These are phyloP conservation scores for Psylliodes chrysocephalus DNA, from an alignment of 2,888 invertebrate species.

Conservation along the genomic window DNA sequence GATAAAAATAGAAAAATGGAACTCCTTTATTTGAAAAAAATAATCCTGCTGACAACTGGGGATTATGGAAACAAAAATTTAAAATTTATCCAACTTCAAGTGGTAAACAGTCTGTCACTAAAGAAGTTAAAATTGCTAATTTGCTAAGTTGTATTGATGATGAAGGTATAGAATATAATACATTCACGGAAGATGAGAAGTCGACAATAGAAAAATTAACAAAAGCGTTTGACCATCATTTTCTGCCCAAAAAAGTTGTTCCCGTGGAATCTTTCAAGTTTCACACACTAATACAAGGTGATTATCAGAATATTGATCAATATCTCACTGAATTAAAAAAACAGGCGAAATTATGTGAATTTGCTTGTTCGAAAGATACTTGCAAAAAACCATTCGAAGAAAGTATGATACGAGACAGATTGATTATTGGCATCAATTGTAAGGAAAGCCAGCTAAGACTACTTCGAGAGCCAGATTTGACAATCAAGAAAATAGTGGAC, in stretches of 20 bases:
- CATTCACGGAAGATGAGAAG: background rate
- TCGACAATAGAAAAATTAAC: background rate
- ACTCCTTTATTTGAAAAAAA: background rate
- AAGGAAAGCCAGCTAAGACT: slow-evolving; percentile 18
- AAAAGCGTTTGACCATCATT: slow-evolving; percentile 25
- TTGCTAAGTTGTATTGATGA: slow-evolving; percentile 7
- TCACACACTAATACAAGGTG: slow-evolving; percentile 25
- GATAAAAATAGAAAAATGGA: background rate
- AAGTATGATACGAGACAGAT: background rate
- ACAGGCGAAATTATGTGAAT: slow-evolving; percentile 19
- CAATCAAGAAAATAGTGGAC: slow-evolving; percentile 12
- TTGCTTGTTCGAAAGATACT: slow-evolving; percentile 4
- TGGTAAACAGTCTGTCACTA: no score
- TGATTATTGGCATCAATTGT: background rate
- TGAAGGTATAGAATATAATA: background rate
- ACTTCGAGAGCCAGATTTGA: slow-evolving; percentile 14
- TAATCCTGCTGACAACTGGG: slow-evolving; percentile 3
- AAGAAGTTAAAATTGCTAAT: slow-evolving; percentile 9
- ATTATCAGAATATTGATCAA: slow-evolving; percentile 22
- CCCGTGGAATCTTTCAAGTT: slow-evolving; percentile 38
- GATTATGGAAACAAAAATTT: background rate
- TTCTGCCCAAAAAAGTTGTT: slow-evolving; percentile 28
- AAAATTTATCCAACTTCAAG: background rate
- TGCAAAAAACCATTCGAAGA: background rate
- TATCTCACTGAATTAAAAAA: slow-evolving; percentile 15